Conservation (phyloP, 2,113 vertebrate species). For the Clarias macrocephalus region DNA sequence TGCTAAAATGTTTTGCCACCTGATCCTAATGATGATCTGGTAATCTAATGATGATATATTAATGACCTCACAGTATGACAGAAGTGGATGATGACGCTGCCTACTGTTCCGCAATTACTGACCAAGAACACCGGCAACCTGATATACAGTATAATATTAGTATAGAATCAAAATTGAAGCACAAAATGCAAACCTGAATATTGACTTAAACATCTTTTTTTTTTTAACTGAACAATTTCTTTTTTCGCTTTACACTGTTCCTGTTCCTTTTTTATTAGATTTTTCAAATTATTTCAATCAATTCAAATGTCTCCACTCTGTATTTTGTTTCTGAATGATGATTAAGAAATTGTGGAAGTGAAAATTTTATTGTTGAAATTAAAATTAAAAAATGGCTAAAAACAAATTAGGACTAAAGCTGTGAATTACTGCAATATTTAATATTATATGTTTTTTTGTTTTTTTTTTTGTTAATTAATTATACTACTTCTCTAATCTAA, state of each 20-base stretch:
- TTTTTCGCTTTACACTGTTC: not conserved
- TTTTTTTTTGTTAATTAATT: not conserved
- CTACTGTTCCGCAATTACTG: no score
- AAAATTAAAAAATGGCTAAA: not conserved
- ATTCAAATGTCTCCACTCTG: not conserved
- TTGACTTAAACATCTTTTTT: not conserved
- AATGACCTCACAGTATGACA: no score
- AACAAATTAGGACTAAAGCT: not conserved
- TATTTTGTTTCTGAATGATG: not conserved
- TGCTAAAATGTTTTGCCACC: no score
- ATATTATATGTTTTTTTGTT: not conserved
- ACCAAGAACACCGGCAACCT: no score
- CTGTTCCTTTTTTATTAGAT: not conserved
- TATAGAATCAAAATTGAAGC: not conserved
- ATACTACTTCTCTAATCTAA: not conserved
- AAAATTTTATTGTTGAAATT: not conserved
- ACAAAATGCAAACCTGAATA: not conserved
- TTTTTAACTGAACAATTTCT: not conserved
- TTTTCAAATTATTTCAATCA: no score
- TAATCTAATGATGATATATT: no score
- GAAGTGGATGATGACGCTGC: no score
- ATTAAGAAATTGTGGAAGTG: not conserved
- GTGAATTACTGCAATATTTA: not conserved
- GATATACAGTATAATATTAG: no score
- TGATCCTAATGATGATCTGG: no score